Percentiles rank a stretch among this genome's conserved stretches.
Evolutionary conservation across 2,888 invertebrate genomes (phyloP).

Genomic region (Eumacrocentrus americanus): DNA sequence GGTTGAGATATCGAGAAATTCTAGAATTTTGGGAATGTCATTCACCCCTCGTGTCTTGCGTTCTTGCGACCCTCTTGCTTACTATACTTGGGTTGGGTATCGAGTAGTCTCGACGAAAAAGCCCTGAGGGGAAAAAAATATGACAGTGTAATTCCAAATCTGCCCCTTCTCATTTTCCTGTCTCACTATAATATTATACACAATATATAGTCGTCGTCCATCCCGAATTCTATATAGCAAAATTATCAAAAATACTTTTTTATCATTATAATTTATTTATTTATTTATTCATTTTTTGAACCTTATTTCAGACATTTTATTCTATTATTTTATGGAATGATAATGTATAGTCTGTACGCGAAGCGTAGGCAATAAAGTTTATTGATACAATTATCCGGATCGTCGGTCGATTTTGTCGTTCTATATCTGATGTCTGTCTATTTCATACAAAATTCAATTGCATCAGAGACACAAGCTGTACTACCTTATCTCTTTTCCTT

Average conservation of each 20-base stretch:
- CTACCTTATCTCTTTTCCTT: neutral
- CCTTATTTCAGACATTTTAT: neutral
- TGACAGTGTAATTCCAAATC: constrained; percentile 6
- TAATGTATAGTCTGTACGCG: neutral
- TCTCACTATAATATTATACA: neutral
- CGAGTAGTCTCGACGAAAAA: neutral
- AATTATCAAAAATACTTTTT: too few species aligned
- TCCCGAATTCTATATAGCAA: too few species aligned
- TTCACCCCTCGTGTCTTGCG: neutral
- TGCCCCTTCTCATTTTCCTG: neutral
- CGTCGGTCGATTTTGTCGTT: neutral
- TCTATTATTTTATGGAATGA: neutral
- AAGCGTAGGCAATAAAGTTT: neutral
- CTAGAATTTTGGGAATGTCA: neutral
- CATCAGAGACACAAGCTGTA: neutral
- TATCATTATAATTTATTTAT: neutral
- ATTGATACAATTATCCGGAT: constrained; percentile 14
- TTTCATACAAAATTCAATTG: constrained; percentile 5
- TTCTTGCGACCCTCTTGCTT: neutral
- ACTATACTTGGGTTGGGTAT: neutral
- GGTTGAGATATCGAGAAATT: neutral
- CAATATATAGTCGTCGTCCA: neutral
- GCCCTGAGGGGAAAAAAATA: neutral
- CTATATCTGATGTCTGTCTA: neutral
- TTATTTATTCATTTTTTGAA: neutral